These are phyloP conservation scores for Acropora tenuis DNA, from an alignment of 64 coral and sea anemone species.

Conservation along the genomic window DNA sequence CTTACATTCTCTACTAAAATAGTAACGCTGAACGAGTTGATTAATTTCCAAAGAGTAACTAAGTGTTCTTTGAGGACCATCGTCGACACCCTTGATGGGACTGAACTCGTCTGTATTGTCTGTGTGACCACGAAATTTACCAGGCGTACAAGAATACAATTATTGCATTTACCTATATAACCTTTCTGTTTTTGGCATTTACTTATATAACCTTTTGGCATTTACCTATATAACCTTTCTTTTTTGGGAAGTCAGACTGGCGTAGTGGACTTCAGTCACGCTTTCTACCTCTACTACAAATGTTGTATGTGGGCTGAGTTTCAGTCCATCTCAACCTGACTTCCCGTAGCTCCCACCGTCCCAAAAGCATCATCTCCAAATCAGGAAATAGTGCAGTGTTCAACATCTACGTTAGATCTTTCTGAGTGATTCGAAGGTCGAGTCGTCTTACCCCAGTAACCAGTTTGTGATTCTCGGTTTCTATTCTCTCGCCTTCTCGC, in stretches of 20 bases:
- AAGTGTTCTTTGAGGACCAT: background rate
- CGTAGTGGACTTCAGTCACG: background rate
- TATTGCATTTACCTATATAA: constrained; percentile 25
- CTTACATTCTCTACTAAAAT: background rate
- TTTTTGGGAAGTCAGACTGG: background rate
- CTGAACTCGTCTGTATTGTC: background rate
- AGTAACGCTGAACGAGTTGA: background rate
- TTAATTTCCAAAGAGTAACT: background rate
- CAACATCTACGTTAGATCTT: no score
- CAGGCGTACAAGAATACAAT: background rate
- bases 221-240: constrained; percentile 5
- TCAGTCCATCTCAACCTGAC: no score
- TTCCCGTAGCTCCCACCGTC: background rate
- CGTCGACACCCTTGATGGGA: background rate
- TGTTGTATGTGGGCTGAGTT: no score
- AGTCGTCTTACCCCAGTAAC: no score
- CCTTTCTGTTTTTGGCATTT: background rate
- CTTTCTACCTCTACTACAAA: no score
- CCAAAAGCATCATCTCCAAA: background rate
- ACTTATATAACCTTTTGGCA: background rate
- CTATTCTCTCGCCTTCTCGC: no score
- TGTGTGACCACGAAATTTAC: background rate
- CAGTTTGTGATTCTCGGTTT: no score
- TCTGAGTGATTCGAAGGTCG: no score
- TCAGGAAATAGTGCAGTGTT: background rate